Evolutionary conservation across 2,113 vertebrate species (phyloP), one percentile per base, ranked within the genome.

Genomic region (Caranx ignobilis): DNA sequence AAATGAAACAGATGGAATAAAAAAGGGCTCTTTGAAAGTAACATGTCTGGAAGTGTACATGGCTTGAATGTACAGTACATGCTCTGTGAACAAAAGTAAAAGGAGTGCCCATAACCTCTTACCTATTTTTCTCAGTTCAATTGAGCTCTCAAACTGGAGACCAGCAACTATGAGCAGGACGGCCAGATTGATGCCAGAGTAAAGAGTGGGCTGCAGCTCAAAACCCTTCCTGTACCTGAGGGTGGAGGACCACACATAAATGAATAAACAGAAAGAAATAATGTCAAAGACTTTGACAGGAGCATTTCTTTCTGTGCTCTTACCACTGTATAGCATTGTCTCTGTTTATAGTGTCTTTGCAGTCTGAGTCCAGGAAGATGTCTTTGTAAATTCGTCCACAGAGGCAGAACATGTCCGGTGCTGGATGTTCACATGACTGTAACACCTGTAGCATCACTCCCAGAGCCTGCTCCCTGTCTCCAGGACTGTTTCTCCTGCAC

Each of bases 321-420:
- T 93, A 99, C 98, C 98, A 99, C 87, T 97, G 95, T 81, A 98
- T 97, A n/a, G 98, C 97, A 2, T 90, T 94, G 85, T 98, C 96
- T 72, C 97, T 91, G 92, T 96, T 98, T 31, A 73, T 92, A 5
- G 83, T 94, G 87, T 99, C 98, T 88, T 96, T 96, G 87, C 94
- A 99, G 83, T 97, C 95, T 0, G 97, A 97, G 90, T 98, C 97
- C 6, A 98, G 95, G 86, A 99, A 99, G 71, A 97, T 96, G 85
- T 99, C 98, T 81, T 99, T 99, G 90, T 99, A 99, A 88, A 99
- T 99, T 21, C 96, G 95, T 35, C 98, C 98, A 73, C 97, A 99
- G 21, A 99, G 94, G 75, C 97, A 99, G 93, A 98, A 97, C 97
- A 99, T 98, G 85, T 98, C 97, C 0, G 98, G 96, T 8, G 96